Evolutionary conservation across 2,888 invertebrate genomes (phyloP).

Genomic region (Ormyrus nitidulus): DNA sequence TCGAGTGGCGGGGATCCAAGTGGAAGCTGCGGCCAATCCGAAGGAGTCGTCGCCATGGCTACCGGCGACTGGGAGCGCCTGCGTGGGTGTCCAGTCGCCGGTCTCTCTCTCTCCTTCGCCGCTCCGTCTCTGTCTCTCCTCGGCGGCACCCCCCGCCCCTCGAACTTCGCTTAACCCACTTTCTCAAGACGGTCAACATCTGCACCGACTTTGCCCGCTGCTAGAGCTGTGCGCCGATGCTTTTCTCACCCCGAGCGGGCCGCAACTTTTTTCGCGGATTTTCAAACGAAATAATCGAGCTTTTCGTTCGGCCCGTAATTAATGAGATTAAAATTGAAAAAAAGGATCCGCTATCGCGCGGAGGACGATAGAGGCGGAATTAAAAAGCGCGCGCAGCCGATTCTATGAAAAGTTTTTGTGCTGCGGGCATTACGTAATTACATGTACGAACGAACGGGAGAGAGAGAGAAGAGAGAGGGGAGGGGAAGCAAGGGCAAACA

Average conservation of each 20-base stretch:
- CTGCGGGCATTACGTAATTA: too few species aligned
- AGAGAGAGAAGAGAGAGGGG: constrained; percentile 2
- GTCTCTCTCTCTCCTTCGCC: constrained; percentile 27
- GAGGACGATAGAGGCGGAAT: too few species aligned
- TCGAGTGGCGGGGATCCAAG: constrained; percentile 69
- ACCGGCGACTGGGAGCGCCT: constrained; percentile 68
- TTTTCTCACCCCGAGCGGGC: too few species aligned
- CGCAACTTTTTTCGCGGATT: too few species aligned
- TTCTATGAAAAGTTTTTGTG: too few species aligned
- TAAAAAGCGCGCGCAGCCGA: too few species aligned
- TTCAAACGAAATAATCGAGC: too few species aligned
- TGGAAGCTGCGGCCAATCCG: constrained; percentile 75
- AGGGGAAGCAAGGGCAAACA: constrained; percentile 39
- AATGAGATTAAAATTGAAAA: too few species aligned
- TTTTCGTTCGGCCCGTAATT: too few species aligned
- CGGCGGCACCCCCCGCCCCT: not conserved
- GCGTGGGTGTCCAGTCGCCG: constrained; percentile 12
- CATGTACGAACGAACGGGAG: not conserved
- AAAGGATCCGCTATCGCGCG: too few species aligned
- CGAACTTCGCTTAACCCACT: constrained; percentile 71
- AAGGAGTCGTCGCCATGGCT: constrained; percentile 74
- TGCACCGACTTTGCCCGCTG: constrained; percentile 1
- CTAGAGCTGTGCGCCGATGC: too few species aligned
- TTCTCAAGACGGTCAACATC: constrained; percentile 60
- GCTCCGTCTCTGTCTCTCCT: constrained; percentile 26